These are phyloP conservation scores for Grallaria varia DNA, from an alignment of 2,113 vertebrate species.

Conservation along the genomic window DNA sequence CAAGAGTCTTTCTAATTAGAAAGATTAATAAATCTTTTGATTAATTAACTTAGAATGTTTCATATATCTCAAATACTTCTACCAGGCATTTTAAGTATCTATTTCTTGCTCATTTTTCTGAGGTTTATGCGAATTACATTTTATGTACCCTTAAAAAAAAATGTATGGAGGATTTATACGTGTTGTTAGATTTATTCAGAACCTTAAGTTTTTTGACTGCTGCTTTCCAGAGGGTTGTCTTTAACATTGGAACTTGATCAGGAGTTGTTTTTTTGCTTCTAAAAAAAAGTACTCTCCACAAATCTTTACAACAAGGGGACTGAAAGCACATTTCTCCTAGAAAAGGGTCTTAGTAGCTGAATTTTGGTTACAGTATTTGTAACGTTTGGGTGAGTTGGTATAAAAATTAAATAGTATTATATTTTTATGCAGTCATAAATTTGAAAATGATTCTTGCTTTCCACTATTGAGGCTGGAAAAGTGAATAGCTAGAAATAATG, in stretches of 20 bases:
- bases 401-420: not conserved
- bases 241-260: not conserved
- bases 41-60: not conserved
- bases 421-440: not conserved
- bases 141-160: not conserved
- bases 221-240: not conserved
- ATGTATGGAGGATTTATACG: not conserved
- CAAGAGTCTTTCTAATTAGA: not conserved
- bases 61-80: not conserved
- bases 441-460: not conserved
- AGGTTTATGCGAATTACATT: not conserved
- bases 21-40: not conserved
- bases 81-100: not conserved
- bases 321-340: not conserved
- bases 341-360: not conserved
- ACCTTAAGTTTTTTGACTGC: not conserved
- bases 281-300: not conserved
- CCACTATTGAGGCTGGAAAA: not conserved
- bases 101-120: not conserved
- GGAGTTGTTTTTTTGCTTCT: not conserved
- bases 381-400: not conserved
- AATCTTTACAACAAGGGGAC: not conserved
- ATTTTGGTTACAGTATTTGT: not conserved
- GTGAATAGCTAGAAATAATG: not conserved
- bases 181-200: not conserved